A percentile compares a stretch with the other conserved stretches of the same genome.
Conservation (phyloP, 2,797 vertebrate genomes). For the Chelidonichthys spinosus region DNA sequence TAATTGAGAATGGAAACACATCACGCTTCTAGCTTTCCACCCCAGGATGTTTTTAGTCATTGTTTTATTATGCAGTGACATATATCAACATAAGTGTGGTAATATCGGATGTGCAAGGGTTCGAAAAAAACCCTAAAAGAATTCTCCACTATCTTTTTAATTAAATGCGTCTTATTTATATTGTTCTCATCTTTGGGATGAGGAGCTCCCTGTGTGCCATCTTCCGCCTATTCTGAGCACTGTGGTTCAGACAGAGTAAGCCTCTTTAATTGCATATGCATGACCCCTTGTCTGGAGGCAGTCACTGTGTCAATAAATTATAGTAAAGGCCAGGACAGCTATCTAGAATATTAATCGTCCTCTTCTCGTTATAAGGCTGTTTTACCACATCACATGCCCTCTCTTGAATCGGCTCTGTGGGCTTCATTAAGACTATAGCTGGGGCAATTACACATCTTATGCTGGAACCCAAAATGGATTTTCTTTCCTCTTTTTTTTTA, state of each 20-base stretch:
- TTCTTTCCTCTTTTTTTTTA: background rate
- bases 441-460: background rate
- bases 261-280: slow-evolving; percentile 72
- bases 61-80: slow-evolving; percentile 58
- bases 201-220: slow-evolving; percentile 32
- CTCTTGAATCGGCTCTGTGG: slow-evolving; percentile 23
- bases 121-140: background rate
- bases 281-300: slow-evolving; percentile 71
- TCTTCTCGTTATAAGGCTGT: slow-evolving; percentile 27
- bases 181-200: slow-evolving; percentile 64
- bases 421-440: slow-evolving; percentile 4
- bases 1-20: slow-evolving; percentile 13
- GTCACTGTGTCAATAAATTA: slow-evolving; percentile 70
- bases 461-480: background rate
- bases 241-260: slow-evolving; percentile 51
- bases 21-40: slow-evolving; percentile 24
- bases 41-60: slow-evolving; percentile 16
- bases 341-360: slow-evolving; percentile 68
- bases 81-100: slow-evolving; percentile 56
- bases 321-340: slow-evolving; percentile 60
- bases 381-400: slow-evolving; percentile 28
- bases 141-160: slow-evolving; percentile 65
- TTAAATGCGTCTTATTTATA: slow-evolving; percentile 71
- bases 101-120: slow-evolving; percentile 48
- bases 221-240: slow-evolving; percentile 40